Base-by-base conservation (phyloP, 2,113 vertebrate genomes). In the Phalacrocorax pelagicus region DNA sequence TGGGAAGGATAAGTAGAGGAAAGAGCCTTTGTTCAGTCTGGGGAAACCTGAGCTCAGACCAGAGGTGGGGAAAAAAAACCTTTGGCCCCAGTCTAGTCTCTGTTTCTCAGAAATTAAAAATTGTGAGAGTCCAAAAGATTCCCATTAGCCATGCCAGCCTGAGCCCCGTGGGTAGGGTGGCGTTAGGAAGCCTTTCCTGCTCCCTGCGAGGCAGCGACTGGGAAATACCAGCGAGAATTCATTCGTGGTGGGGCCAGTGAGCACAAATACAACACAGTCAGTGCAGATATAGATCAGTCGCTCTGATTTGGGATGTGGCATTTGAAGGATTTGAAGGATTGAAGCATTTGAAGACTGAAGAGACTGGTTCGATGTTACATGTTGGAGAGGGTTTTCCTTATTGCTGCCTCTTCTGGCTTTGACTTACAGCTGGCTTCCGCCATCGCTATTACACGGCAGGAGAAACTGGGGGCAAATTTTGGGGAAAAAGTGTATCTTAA, bases 281-380 rank as follows among this genome's bases (percentile, higher is more conserved):
- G 66, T 27, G n/a, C 20, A 6, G 40, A 2, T 2, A 4, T 4
- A 5, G 5, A 22, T 27, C 59, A 2, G 0, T 30, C 34, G 59
- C 51, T 74, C 30, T 54, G 2, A 11, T 40, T 7, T 58, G 57
- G 54, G 73, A 10, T 47, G 69, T 69, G 32, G 69, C 40, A 10
- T 38, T 49, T 73, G 70, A 26, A 58, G 59, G 30, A 34, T 15
- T 15, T 71, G 42, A 65, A 24, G 44, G n/a, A n/a, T 49, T 73
- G 70, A 26, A 58, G 59, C 26, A 34, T 15, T 15, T 71, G 42
- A 65, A 24, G 44, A 46, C 27, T 58, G 11, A 73, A 54, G 81
- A 59, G 30, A 40, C 10, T 21, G 26, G 14, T 24, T 36, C 8
- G 2, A 10, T 34, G 36, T 57, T 62, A 36, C 17, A 3, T 61